phyloP scores from a whole-genome alignment of 2,888 invertebrate species.

The Meta bourneti region DNA sequence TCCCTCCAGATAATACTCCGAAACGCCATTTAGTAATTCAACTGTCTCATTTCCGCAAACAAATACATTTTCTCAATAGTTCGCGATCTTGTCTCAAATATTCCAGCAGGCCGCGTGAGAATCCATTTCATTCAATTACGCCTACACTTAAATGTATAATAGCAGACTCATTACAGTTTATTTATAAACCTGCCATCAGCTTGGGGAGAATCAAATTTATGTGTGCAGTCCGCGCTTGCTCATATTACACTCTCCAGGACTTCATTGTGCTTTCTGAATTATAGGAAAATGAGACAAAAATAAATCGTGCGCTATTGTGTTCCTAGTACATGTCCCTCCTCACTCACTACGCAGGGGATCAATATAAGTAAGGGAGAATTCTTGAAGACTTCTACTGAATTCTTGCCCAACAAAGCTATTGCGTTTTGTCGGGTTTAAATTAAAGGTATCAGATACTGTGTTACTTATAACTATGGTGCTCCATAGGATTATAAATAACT shows the following conservation, averaged over 20 bases:
- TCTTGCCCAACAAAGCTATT: no score
- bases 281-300: neutral
- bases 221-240: neutral
- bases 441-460: no score
- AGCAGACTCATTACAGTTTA: slow-evolving; percentile 32
- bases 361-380: no score
- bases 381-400: no score
- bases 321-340: neutral
- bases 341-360: no score
- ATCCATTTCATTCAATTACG: neutral
- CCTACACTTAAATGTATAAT: neutral
- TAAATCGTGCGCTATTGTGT: neutral
- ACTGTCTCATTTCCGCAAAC: slow-evolving; percentile 18
- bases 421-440: no score
- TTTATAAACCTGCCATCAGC: slow-evolving; percentile 47
- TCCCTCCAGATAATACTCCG: slow-evolving; percentile 10
- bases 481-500: no score
- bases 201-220: slow-evolving; percentile 12
- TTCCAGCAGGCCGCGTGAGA: neutral
- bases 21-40: slow-evolving; percentile 30
- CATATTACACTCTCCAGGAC: neutral
- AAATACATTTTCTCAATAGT: slow-evolving; percentile 1
- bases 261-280: neutral
- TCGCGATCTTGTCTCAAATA: neutral
- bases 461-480: no score